These are phyloP conservation scores for Omphaloscelis lunosa DNA, from an alignment of 2,888 invertebrate species.

Conservation along the genomic window DNA sequence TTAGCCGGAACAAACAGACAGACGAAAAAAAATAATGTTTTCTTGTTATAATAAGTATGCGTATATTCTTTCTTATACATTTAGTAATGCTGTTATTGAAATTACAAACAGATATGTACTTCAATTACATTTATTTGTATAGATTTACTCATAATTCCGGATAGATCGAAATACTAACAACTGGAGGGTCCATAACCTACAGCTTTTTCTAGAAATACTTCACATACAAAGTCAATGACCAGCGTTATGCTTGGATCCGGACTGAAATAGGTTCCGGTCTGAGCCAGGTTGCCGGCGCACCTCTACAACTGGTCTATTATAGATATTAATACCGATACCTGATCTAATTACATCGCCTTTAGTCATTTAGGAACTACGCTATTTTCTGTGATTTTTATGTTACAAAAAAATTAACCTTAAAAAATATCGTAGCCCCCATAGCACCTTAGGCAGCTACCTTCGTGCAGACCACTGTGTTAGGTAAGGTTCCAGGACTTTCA, in stretches of 20 bases:
- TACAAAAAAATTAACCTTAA: neutral
- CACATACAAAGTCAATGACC: constrained; percentile 37
- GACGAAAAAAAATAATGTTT: too few species aligned
- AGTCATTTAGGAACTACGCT: constrained; percentile 19
- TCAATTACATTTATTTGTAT: too few species aligned
- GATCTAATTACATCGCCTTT: constrained; percentile 26
- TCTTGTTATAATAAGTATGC: too few species aligned
- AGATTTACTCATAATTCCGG: too few species aligned
- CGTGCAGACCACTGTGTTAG: neutral
- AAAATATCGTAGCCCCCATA: neutral
- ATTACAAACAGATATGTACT: too few species aligned
- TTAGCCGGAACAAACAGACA: too few species aligned
- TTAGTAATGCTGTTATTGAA: too few species aligned
- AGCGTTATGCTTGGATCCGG: constrained; percentile 36
- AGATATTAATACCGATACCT: constrained; percentile 26
- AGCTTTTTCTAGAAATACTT: constrained; percentile 4
- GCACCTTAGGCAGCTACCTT: too few species aligned
- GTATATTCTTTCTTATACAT: too few species aligned
- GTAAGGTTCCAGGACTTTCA: neutral
- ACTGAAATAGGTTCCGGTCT: constrained; percentile 39
- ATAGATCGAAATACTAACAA: neutral
- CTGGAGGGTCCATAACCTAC: neutral
- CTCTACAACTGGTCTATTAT: constrained; percentile 46
- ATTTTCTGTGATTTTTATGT: constrained; percentile 5
- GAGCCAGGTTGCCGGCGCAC: constrained; percentile 40